Percentiles rank a stretch among this genome's conserved stretches.
phyloP scores from a whole-genome alignment of 2,888 invertebrate species.

The Amaurobius ferox region DNA sequence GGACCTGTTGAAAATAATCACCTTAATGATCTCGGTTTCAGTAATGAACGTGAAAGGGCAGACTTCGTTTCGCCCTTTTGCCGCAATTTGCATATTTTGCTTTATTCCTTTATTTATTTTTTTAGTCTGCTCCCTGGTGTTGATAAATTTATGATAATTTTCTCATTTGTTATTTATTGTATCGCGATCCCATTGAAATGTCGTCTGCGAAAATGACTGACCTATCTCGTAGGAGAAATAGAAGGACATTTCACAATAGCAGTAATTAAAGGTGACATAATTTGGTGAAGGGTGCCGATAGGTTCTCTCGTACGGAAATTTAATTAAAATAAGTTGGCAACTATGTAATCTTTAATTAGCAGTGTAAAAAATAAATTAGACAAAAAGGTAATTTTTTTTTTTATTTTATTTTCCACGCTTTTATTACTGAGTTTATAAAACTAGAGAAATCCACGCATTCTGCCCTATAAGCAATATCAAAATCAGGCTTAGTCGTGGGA shows the following conservation, averaged over 20 bases:
- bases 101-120: too few relatives aligned
- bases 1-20: background rate
- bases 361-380: too few relatives aligned
- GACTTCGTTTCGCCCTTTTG: background rate
- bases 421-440: too few relatives aligned
- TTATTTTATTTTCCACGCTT: too few relatives aligned
- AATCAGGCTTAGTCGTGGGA: too few relatives aligned
- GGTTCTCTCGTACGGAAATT: background rate
- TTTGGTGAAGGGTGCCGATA: background rate
- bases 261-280: background rate
- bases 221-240: background rate
- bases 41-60: background rate
- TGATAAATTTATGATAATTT: conserved; percentile 5
- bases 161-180: background rate
- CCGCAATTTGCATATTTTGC: background rate
- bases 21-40: background rate
- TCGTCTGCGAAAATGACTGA: background rate
- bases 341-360: too few relatives aligned
- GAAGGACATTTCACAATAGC: background rate
- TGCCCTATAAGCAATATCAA: too few relatives aligned
- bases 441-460: too few relatives aligned
- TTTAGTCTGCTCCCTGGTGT: background rate
- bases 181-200: background rate
- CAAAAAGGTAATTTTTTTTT: too few relatives aligned
- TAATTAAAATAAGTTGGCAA: background rate